Base-by-base conservation (phyloP, 2,113 vertebrate species). In the Gavialis gangeticus region DNA sequence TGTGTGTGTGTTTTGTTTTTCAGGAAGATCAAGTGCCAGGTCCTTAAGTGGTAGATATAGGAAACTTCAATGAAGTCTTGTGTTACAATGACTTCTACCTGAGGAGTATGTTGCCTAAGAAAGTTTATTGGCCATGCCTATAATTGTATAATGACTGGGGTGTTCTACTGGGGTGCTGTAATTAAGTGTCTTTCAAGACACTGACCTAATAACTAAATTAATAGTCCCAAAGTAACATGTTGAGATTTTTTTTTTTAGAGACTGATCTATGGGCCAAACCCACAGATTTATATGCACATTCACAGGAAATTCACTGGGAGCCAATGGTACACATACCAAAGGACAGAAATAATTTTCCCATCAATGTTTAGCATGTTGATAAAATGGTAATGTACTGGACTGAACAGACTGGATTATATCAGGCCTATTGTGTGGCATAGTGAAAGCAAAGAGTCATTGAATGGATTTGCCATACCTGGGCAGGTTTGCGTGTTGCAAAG, bases 401-500 rank as follows among this genome's bases (percentile, higher is more conserved):
- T 46, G 69, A 73, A 73, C 34, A 73, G 21, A 37, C 10, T 37
- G 34, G 46, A 22, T 16, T 27, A 55, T 27, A 46, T 14, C 25
- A 69, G 27, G 11, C 30, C 37, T 22, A 6, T 16, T 82, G n/a
- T 19, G 76, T 18, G 58, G 57, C 60, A 55, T 13, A 56, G 0
- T 3, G 25, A 19, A 24, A 63, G 5, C 9, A 46, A 62, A 63
- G 69, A 1, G 8, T 30, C 0, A 3, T 2, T 4, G 16, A 27
- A 12, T 3, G 11, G 19, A 11, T 1, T 11, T 37, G 10, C 55
- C 1, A 2, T 98, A 99, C 99, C 99, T 96, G 99, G 99, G 66
- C 99, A 99, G 0, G 98, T 84, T 82, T 99, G 99, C 2, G 99
- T 99, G 98, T 98, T 99, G 97, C 99, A 99, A 82, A 99, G 98